Evolutionary conservation across 1,140 invertebrate genomes (phyloP), one percentile per base, ranked within the genome.

Genomic region (Papilio dardanus): DNA sequence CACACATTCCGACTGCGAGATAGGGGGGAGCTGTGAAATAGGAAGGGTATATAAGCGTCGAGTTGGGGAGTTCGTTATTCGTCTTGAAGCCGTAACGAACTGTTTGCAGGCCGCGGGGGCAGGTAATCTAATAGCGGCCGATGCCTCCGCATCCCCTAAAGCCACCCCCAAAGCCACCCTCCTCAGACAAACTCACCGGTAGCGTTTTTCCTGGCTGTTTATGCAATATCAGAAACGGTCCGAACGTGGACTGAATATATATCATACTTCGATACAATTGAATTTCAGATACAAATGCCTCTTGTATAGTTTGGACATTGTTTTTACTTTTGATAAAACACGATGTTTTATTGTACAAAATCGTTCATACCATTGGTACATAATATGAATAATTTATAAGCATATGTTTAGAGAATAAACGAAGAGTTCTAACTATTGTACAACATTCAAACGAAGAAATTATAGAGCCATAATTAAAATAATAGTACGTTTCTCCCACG

Each of bases 61-160:
- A 78, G 76, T 69, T 40, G 30, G 73, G 66, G 76, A 86, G 83
- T 89, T 89, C 86, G 88, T 88, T 86, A 88, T 82, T 76, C 81
- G 80, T 83, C 78, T 82, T 82, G 83, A 76, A 77, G 74, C 46
- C 71, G 81, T 89, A 87, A 86, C 83, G 84, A 88, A 88, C 80
- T 88, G 88, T 89, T 89, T 87, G 84, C 83, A 84, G 82, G 81
- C 83, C 79, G 80, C 79, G 84, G 86, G 83, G 86, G 80, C 86
- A 88, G 88, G 88, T 89, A 88, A 87, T 86, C 83, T 83, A 87
- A 85, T 88, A 75, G 58, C 75, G 62, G 77, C 84, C 74, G 42
- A 30, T 14, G 21, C n/a, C 74, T 73, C 37, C 50, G 19, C 76
- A 62, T 4, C 74, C 58, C 62, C 71, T 21, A 10, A 68, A 65